Conservation (phyloP, 23 tunicate genomes). For the Styela clava region DNA sequence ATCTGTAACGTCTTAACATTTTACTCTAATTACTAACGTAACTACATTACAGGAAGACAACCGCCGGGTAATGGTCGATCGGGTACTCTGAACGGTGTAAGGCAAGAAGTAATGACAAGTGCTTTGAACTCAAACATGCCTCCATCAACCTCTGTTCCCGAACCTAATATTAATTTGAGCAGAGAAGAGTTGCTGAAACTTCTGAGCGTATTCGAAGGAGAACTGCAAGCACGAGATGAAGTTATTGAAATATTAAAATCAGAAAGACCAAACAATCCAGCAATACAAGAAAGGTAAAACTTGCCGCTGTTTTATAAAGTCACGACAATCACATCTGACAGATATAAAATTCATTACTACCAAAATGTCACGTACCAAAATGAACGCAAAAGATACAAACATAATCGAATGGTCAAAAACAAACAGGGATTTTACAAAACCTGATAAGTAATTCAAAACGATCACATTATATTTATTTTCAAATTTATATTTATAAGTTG, state of each 20-base stretch:
- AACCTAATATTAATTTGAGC: constrained; percentile 54
- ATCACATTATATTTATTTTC: too few species aligned
- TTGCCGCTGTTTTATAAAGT: too few species aligned
- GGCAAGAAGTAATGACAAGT: constrained; percentile 6
- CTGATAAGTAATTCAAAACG: too few species aligned
- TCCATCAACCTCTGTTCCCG: constrained; percentile 8
- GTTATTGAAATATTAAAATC: constrained; percentile 61
- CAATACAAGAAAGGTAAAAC: constrained; percentile 7
- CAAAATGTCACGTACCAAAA: too few species aligned
- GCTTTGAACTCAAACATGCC: constrained; percentile 1
- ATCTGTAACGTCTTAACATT: too few species aligned
- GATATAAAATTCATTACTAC: too few species aligned
- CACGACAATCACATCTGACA: too few species aligned
- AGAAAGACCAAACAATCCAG: constrained; percentile 55
- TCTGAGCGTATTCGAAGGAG: constrained; percentile 86
- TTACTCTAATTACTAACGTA: too few species aligned
- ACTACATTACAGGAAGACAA: neutral
- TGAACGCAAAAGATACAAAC: too few species aligned
- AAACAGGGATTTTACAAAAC: too few species aligned
- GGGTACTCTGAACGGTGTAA: neutral
- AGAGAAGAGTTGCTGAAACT: constrained; percentile 64
- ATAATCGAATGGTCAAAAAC: too few species aligned
- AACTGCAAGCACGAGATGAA: constrained; percentile 90
- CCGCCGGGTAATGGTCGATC: neutral
- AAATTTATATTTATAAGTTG: too few species aligned